A percentile compares a stretch with the other conserved stretches of the same genome.
Conservation (phyloP, 2,888 invertebrate genomes). For the Noctua pronuba region DNA sequence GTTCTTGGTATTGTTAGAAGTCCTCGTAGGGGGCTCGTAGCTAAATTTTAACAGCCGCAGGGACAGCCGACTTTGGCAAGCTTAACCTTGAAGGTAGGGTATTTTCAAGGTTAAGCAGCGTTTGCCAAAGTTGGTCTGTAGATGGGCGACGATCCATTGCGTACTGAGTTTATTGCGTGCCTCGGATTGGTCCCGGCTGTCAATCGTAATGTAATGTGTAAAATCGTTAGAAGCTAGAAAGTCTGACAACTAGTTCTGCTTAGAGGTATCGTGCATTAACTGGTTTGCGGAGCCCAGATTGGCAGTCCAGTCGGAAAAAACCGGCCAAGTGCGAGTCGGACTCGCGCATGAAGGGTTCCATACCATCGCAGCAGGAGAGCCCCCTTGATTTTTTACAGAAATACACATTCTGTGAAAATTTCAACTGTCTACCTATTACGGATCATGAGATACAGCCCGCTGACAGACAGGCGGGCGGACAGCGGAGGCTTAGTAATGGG, state of each 20-base stretch:
- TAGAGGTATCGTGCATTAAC: not conserved
- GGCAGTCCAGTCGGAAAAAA: too few relatives aligned
- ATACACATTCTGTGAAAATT: too few relatives aligned
- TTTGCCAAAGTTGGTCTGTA: not conserved
- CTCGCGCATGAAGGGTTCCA: too few relatives aligned
- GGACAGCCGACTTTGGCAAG: not conserved
- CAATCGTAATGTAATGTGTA: too few relatives aligned
- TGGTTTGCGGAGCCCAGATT: not conserved
- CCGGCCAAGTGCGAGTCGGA: too few relatives aligned
- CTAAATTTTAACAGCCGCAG: not conserved
- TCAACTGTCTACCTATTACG: too few relatives aligned
- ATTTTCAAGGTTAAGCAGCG: not conserved
- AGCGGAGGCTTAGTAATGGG: too few relatives aligned
- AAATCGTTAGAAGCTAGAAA: not conserved
- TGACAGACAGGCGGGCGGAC: too few relatives aligned
- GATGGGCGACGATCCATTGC: not conserved
- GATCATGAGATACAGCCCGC: too few relatives aligned
- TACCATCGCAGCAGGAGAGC: too few relatives aligned
- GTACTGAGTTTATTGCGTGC: not conserved
- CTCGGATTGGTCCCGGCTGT: not conserved
- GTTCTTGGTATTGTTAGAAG: not conserved
- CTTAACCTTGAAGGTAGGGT: not conserved
- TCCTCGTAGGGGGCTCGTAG: not conserved
- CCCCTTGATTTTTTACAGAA: too few relatives aligned
- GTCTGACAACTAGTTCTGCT: not conserved